Percentiles rank a stretch among this genome's conserved stretches.
Conservation (phyloP, 2,113 vertebrate genomes). For the Bubalus kerabau region DNA sequence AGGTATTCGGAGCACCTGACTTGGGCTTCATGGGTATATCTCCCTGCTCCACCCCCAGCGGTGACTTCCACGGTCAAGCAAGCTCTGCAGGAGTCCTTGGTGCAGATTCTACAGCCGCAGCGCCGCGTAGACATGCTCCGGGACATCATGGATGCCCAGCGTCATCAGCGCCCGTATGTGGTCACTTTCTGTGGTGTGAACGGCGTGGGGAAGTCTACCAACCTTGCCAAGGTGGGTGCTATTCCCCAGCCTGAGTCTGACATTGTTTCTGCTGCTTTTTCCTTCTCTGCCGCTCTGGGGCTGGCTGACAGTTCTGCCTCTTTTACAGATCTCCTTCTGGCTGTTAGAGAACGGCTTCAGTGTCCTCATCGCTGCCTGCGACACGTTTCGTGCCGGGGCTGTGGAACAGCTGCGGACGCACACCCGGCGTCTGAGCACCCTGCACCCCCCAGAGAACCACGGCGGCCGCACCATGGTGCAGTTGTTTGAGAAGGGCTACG, state of each 20-base stretch:
- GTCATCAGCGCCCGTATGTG: constrained; percentile 90
- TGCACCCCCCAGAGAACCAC: constrained; percentile 90
- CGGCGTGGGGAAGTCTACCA: constrained; percentile 97
- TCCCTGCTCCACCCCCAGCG: constrained; percentile 75
- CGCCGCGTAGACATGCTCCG: constrained; percentile 93
- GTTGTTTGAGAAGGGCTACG: constrained; percentile 97
- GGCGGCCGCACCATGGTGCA: constrained; percentile 88
- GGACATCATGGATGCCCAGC: constrained; percentile 94
- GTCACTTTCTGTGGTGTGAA: constrained; percentile 98
- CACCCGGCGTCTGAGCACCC: constrained; percentile 90
- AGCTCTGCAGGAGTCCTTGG: constrained; percentile 95
- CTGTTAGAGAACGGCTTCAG: constrained; percentile 96
- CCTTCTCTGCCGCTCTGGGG: neutral
- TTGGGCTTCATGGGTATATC: neutral
- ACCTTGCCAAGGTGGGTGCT: constrained; percentile 91
- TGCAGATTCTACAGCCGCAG: constrained; percentile 98
- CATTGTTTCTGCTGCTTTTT: too few species aligned
- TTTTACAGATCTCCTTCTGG: constrained; percentile 93
- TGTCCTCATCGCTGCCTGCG: constrained; percentile 96
- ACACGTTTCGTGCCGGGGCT: constrained; percentile 95
- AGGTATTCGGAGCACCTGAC: neutral
- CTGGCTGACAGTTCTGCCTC: neutral
- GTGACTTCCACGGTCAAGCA: constrained; percentile 97
- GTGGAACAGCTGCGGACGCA: constrained; percentile 98
- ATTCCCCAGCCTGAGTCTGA: fast-evolving